Evolutionary conservation across 2,797 vertebrate genomes (phyloP).

Genomic region (Trichosurus vulpecula): DNA sequence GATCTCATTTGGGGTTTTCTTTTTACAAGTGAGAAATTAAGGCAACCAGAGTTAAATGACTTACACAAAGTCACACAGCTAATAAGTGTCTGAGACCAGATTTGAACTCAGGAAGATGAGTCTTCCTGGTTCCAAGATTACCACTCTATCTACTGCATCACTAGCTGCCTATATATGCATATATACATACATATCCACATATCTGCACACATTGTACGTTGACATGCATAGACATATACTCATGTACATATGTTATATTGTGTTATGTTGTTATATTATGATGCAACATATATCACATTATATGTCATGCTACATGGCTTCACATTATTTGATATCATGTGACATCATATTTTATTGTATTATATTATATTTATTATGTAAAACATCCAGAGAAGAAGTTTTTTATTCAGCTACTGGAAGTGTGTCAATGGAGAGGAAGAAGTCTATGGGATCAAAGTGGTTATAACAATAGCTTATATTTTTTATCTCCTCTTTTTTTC

Average conservation of each 20-base stretch:
- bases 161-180: no score
- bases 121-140: no score
- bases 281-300: no score
- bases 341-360: background rate
- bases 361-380: background rate
- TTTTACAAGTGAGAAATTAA: background rate
- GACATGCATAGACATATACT: no score
- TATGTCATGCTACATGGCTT: background rate
- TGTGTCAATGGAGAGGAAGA: background rate
- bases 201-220: no score
- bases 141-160: no score
- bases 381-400: background rate
- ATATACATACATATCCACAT: no score
- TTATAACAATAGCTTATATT: background rate
- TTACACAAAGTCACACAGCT: background rate
- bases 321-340: background rate
- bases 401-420: background rate
- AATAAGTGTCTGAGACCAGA: no score
- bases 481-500: background rate
- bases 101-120: no score
- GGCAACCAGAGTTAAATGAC: background rate
- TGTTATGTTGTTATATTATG: no score
- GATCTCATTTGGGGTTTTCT: background rate
- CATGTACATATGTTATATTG: no score
- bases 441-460: background rate